Conservation (phyloP, 2,113 vertebrate genomes). For the Gavialis gangeticus region DNA sequence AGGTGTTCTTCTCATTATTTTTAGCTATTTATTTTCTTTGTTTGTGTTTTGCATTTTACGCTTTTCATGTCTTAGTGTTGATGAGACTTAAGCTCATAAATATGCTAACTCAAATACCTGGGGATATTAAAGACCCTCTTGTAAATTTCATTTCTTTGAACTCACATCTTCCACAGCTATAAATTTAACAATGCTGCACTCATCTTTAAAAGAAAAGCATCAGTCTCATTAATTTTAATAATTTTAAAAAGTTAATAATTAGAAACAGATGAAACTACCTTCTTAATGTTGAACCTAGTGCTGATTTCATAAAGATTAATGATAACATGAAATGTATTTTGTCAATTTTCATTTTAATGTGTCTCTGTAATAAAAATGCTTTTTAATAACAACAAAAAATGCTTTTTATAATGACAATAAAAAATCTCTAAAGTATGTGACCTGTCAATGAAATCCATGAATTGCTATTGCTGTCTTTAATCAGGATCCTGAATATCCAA, state of each 20-base stretch:
- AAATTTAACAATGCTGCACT: neutral
- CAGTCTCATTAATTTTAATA: conserved; percentile 11
- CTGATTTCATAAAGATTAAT: neutral
- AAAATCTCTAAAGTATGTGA: neutral
- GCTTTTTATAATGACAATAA: neutral
- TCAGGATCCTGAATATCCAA: neutral
- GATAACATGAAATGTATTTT: neutral
- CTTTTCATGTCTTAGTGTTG: neutral
- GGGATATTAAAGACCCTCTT: neutral
- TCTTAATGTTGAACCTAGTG: neutral
- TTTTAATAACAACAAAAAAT: neutral
- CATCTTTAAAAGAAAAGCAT: neutral
- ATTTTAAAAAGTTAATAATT: conserved; percentile 4
- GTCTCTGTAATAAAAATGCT: neutral
- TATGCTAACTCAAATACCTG: conserved; percentile 11
- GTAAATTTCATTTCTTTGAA: neutral
- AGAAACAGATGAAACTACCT: neutral
- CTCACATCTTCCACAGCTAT: neutral
- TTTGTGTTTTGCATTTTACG: neutral
- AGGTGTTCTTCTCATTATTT: neutral
- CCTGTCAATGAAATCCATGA: neutral
- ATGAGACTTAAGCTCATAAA: neutral
- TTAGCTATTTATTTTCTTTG: neutral
- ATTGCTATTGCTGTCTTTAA: neutral
- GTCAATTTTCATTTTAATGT: neutral